phyloP scores from a whole-genome alignment of 1,140 invertebrate species.

The Drosophila truncata region DNA sequence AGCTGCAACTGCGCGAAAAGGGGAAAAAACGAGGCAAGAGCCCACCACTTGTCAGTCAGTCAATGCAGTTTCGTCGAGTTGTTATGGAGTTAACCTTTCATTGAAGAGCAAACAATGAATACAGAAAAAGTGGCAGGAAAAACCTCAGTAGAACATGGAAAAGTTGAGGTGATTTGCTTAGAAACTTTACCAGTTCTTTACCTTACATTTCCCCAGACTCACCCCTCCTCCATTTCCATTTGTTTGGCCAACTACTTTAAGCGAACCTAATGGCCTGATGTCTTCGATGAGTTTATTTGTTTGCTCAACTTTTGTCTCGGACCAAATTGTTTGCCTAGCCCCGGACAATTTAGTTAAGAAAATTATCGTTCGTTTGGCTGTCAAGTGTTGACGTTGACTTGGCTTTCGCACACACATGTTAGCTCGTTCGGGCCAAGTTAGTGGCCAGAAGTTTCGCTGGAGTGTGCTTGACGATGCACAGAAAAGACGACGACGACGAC shows the following conservation, averaged over 20 bases:
- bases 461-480: constrained; percentile 33
- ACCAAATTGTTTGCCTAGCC: constrained; percentile 58
- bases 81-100: constrained; percentile 60
- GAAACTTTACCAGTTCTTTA: too few species aligned
- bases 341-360: constrained; percentile 77
- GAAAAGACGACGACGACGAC: constrained; percentile 32
- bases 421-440: constrained; percentile 11
- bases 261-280: constrained; percentile 67
- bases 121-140: background rate
- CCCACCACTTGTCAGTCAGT: constrained; percentile 77
- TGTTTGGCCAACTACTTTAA: constrained; percentile 53
- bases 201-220: constrained; percentile 18
- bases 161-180: constrained; percentile 38
- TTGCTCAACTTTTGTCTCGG: constrained; percentile 57
- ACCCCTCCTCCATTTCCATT: constrained; percentile 20
- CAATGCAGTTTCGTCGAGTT: constrained; percentile 51
- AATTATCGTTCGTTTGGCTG: constrained; percentile 74
- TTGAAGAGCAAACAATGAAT: constrained; percentile 24
- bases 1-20: constrained; percentile 37
- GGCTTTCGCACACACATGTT: constrained; percentile 22
- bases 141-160: constrained; percentile 20
- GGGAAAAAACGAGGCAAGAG: constrained; percentile 51
- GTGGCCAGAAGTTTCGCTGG: constrained; percentile 25
- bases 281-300: constrained; percentile 73
- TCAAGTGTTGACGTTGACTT: constrained; percentile 53